Conservation (phyloP, 2,797 vertebrate species). For the Pseudochirops corinnae region DNA sequence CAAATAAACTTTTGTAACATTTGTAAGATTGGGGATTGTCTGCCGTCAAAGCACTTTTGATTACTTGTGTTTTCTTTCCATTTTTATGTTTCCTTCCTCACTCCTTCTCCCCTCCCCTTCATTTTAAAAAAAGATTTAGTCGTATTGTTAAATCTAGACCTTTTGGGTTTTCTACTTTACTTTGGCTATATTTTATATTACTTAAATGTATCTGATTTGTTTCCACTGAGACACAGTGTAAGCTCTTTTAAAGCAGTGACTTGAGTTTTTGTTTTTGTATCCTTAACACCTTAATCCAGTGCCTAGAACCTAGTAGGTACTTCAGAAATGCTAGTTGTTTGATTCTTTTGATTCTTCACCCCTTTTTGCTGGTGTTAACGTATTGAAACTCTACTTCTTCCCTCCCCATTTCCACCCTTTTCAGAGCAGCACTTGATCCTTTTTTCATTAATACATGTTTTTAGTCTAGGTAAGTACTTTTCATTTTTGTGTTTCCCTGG, state of each 20-base stretch:
- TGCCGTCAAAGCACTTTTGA: conserved; percentile 19
- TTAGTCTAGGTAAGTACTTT: neutral
- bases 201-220: neutral
- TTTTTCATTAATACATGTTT: neutral
- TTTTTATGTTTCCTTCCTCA: neutral
- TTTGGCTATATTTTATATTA: neutral
- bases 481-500: neutral
- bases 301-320: neutral
- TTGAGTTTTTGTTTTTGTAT: neutral
- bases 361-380: neutral
- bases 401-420: neutral
- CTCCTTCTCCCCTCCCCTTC: no score
- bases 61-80: neutral
- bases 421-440: neutral
- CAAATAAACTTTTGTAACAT: conserved; percentile 47
- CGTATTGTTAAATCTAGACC: neutral
- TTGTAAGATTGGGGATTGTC: conserved; percentile 18
- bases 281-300: neutral
- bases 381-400: neutral
- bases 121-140: neutral
- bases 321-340: neutral
- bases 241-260: neutral
- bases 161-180: neutral
- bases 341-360: neutral
- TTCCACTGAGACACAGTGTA: neutral